A percentile compares a stretch with the other conserved stretches of the same genome.
These are phyloP conservation scores for Gymnodraco acuticeps DNA, from an alignment of 2,797 vertebrate genomes.

Conservation along the genomic window DNA sequence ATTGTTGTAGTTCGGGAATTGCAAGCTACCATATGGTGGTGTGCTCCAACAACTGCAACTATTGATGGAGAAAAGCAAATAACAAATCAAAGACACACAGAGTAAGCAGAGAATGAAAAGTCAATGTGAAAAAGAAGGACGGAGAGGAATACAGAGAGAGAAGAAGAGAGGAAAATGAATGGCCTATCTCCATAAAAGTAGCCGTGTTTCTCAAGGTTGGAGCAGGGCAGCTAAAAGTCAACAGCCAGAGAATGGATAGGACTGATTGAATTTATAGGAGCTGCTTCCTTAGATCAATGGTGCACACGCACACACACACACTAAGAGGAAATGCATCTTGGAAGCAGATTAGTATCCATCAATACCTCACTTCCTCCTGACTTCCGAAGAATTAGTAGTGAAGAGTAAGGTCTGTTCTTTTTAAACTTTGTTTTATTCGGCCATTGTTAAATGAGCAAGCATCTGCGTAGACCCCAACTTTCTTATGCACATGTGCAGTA, in stretches of 20 bases:
- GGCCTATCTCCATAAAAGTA: conserved; percentile 71
- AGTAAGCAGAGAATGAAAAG: conserved; percentile 56
- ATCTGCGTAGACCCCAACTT: not conserved
- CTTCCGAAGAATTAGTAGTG: conserved; percentile 46
- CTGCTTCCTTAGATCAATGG: conserved; percentile 65
- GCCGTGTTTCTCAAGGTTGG: conserved; percentile 63
- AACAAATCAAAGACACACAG: conserved; percentile 55
- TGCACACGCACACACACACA: conserved; percentile 13
- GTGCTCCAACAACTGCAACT: conserved; percentile 16
- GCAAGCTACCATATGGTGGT: conserved; percentile 7
- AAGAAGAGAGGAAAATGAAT: conserved; percentile 50
- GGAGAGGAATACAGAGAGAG: conserved; percentile 40
- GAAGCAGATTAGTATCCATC: conserved; percentile 56
- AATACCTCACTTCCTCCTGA: conserved; percentile 52
- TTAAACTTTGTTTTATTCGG: conserved; percentile 19
- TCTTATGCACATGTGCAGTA: not conserved
- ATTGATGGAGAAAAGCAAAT: conserved; percentile 36
- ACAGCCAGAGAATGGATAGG: conserved; percentile 67
- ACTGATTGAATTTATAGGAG: conserved; percentile 74
- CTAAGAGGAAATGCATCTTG: conserved; percentile 34
- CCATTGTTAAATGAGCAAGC: conserved; percentile 5
- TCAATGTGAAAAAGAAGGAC: conserved; percentile 48
- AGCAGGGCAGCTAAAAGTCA: conserved; percentile 68
- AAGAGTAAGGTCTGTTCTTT: conserved; percentile 29
- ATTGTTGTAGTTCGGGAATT: conserved; percentile 13